Evolutionary conservation across 1,140 invertebrate genomes (phyloP), one percentile per base, ranked within the genome.

Genomic region (Drosophila arizonae): DNA sequence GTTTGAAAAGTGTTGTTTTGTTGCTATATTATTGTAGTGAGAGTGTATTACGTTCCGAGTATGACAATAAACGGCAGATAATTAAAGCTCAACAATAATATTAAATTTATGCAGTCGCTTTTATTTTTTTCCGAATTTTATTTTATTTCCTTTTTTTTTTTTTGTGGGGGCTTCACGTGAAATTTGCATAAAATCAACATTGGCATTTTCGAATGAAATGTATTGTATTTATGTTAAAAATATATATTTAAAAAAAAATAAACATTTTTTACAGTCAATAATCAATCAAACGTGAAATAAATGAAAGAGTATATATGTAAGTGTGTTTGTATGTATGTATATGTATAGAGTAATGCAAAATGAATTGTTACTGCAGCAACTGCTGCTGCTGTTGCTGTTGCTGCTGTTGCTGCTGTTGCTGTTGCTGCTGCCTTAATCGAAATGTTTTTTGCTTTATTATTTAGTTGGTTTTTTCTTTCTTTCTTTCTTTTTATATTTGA

Each of bases 101-200:
- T 77, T 72, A 75, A 79, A 81, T 86, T 86, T 86, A 85, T 85
- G 41, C 67, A 81, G 77, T 77, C 68, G 46, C 28, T 36, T 24
- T 26, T 9, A 13, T 10, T 65, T 57, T 71, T 4, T 50, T 10
- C 11, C 10, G 17, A 17, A 17, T 17, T 17, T 17, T 17, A 17
- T 17, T 17, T 17, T 17, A 17, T 17, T 17, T 11, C 10, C 8
- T 39, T 57, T 6, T 52, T 33, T 33, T 36, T 17, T 26, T 61
- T 24, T 2, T 24, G 21, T 3, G 21, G 21, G 21, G 57, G 26
- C 24, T 33, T 68, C 48, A 72, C 30, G 46, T 63, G 67, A 66
- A 81, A 87, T 85, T 85, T 85, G 81, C 81, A 85, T 85, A 85
- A 87, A 85, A 85, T 87, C 80, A 85, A 85, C 81, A 85, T 85